These are phyloP conservation scores for Drosophila kurseongensis DNA, from an alignment of 1,140 invertebrate genomes.

Conservation along the genomic window DNA sequence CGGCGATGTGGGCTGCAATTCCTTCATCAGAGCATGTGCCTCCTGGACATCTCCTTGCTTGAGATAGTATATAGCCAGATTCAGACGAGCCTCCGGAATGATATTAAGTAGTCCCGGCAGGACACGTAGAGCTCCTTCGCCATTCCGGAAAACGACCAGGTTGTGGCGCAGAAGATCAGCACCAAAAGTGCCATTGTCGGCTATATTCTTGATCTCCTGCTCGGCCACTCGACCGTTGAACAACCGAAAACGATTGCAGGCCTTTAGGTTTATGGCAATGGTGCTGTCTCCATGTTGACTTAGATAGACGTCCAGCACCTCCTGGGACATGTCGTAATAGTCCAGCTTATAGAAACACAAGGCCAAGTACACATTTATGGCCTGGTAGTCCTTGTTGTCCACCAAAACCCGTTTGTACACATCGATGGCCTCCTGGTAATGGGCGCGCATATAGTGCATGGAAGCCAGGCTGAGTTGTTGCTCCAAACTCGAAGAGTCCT, in stretches of 20 bases:
- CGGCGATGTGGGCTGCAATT: slow-evolving; percentile 95
- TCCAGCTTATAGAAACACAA: slow-evolving; percentile 99
- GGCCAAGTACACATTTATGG: slow-evolving; percentile 98
- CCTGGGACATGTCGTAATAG: slow-evolving; percentile 96
- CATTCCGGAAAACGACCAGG: slow-evolving; percentile 97
- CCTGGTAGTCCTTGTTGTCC: slow-evolving; percentile 96
- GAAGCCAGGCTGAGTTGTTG: slow-evolving; percentile 98
- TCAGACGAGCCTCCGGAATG: slow-evolving; percentile 97
- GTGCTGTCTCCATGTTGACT: slow-evolving; percentile 97
- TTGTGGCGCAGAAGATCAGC: slow-evolving; percentile 98
- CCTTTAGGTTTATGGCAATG: slow-evolving; percentile 98
- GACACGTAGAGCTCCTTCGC: slow-evolving; percentile 96
- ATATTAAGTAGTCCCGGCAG: slow-evolving; percentile 96
- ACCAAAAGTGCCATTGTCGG: slow-evolving; percentile 94
- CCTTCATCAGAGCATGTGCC: slow-evolving; percentile 95
- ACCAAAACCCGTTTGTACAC: slow-evolving; percentile 98
- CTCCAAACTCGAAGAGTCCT: slow-evolving; percentile 95
- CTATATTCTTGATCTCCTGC: slow-evolving; percentile 91
- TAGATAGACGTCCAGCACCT: slow-evolving; percentile 97
- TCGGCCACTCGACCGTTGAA: slow-evolving; percentile 98
- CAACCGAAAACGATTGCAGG: slow-evolving; percentile 89
- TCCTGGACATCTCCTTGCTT: slow-evolving; percentile 96
- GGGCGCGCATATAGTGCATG: slow-evolving; percentile 97
- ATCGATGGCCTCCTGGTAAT: slow-evolving; percentile 99
- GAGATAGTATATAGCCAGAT: slow-evolving; percentile 98